These are phyloP conservation scores for Neria commutata DNA, from an alignment of 2,888 invertebrate species.

Conservation along the genomic window DNA sequence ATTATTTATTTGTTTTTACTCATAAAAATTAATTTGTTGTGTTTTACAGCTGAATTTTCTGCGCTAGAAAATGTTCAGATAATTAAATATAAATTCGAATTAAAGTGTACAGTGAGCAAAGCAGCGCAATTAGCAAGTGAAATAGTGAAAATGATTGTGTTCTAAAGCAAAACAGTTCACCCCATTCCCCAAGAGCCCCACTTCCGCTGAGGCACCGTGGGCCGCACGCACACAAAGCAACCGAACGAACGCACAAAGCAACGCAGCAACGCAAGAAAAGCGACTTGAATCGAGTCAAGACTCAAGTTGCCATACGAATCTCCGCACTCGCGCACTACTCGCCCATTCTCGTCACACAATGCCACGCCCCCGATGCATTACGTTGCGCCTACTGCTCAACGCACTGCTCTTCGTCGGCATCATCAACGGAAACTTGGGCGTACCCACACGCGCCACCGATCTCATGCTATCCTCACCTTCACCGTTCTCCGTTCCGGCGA, in stretches of 20 bases:
- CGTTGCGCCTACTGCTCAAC: constrained; percentile 44
- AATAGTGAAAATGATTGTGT: not conserved
- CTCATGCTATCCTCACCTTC: constrained; percentile 34
- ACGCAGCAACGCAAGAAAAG: constrained; percentile 28
- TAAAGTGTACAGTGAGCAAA: not conserved
- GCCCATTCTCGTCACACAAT: not conserved
- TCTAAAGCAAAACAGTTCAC: not conserved
- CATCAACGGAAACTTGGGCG: constrained; percentile 41
- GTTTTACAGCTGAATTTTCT: too few species aligned
- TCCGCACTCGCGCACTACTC: not conserved
- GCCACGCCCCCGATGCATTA: constrained; percentile 38
- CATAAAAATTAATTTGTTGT: too few species aligned
- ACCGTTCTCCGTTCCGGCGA: constrained; percentile 29
- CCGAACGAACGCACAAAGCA: constrained; percentile 10
- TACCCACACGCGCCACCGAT: constrained; percentile 30
- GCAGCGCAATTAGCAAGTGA: too few species aligned
- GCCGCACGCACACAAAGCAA: constrained; percentile 29
- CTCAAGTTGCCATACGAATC: not conserved
- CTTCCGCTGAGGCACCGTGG: constrained; percentile 37
- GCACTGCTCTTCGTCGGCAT: constrained; percentile 47
- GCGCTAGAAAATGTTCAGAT: too few species aligned
- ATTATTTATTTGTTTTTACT: too few species aligned
- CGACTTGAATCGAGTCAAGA: constrained; percentile 7
- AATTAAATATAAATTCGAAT: not conserved
- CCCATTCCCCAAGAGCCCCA: not conserved